Evolutionary conservation across 2,888 invertebrate genomes (phyloP).

Genomic region (Vannuccia rotundouncinata): DNA sequence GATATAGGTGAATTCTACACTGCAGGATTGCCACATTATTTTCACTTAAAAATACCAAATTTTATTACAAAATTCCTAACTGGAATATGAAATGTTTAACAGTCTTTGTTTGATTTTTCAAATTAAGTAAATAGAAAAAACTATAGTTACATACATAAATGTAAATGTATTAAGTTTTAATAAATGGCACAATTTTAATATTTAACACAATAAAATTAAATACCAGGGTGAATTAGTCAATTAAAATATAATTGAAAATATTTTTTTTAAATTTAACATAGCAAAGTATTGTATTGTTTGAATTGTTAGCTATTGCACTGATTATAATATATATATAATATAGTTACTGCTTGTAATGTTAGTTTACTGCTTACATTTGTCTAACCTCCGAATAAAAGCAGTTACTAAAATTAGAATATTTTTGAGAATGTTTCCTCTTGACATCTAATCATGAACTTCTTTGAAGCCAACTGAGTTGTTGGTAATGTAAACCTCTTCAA

Average conservation of each 20-base stretch:
- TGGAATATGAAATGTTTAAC: no score
- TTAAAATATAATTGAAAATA: neutral
- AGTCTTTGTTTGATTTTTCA: no score
- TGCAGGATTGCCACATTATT: no score
- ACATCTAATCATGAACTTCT: neutral
- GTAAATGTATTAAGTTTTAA: neutral
- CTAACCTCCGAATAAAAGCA: neutral
- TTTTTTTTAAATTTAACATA: neutral
- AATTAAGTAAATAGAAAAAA: no score
- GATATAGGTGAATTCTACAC: no score
- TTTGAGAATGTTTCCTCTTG: neutral
- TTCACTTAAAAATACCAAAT: no score
- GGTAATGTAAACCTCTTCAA: neutral
- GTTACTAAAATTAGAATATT: neutral
- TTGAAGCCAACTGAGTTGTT: neutral
- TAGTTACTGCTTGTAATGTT: no score
- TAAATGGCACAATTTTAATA: neutral
- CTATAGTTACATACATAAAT: neutral
- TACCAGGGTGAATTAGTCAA: neutral
- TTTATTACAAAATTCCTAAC: no score
- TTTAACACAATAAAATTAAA: neutral
- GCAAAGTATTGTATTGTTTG: neutral
- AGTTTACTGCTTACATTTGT: neutral
- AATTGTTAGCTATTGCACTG: neutral
- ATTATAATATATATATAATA: neutral